Percentiles rank a stretch among this genome's conserved stretches.
Conservation (phyloP, 2,113 vertebrate genomes). For the Microtus oregoni region DNA sequence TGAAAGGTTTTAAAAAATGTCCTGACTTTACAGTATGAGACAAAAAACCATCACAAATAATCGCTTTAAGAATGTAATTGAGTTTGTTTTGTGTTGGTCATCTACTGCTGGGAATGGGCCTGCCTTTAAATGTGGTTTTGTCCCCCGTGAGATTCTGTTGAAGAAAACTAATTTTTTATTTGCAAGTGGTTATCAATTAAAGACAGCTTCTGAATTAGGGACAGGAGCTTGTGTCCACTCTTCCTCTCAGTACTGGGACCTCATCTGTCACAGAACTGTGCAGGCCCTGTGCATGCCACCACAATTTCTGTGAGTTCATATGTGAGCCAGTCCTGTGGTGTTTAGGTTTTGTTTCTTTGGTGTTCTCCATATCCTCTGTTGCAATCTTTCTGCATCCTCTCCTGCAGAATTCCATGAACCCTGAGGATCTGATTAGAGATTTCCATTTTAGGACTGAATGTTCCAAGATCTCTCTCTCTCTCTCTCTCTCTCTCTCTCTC, state of each 20-base stretch:
- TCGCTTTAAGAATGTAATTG: background rate
- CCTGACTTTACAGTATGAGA: background rate
- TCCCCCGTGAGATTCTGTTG: background rate
- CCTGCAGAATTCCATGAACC: too few relatives aligned
- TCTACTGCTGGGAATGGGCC: background rate
- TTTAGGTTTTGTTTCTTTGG: too few relatives aligned
- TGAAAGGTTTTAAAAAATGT: too few relatives aligned
- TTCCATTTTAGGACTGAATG: too few relatives aligned
- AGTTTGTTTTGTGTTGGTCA: background rate
- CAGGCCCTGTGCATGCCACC: too few relatives aligned
- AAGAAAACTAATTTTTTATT: background rate
- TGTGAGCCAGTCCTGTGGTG: too few relatives aligned
- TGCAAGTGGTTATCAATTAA: background rate
- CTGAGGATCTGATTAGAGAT: too few relatives aligned
- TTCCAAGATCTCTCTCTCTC: too few relatives aligned
- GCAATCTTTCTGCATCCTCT: too few relatives aligned
- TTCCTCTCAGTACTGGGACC: background rate
- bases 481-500: too few relatives aligned
- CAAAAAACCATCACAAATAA: background rate
- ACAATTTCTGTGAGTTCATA: too few relatives aligned
- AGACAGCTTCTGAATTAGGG: background rate
- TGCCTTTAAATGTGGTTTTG: background rate
- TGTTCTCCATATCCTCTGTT: too few relatives aligned
- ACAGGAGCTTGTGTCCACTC: background rate
- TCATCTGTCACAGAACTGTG: background rate